Conservation (phyloP, 2,888 invertebrate genomes). For the Homarus gammarus region DNA sequence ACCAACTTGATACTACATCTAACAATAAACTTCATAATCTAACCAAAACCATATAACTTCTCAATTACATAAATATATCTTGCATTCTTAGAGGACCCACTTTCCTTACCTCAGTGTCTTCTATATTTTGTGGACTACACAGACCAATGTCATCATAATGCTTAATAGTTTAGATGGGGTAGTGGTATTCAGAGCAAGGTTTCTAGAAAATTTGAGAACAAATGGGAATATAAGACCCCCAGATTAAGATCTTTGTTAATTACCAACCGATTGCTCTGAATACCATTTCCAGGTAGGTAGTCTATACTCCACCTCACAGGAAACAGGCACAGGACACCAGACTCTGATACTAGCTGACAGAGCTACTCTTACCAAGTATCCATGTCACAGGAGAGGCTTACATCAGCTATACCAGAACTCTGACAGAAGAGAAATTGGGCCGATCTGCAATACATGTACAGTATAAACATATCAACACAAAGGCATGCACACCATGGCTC, state of each 20-base stretch:
- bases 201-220: slow-evolving; percentile 11
- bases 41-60: background rate
- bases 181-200: slow-evolving; percentile 13
- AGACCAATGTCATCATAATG: background rate
- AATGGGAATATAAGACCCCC: background rate
- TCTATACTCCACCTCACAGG: slow-evolving; percentile 30
- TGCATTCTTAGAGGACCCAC: background rate
- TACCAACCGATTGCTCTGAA: slow-evolving; percentile 22
- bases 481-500: slow-evolving; percentile 35
- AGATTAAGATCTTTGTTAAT: background rate
- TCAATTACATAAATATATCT: background rate
- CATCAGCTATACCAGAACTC: slow-evolving; percentile 6
- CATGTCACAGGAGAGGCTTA: background rate
- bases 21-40: background rate
- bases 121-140: background rate
- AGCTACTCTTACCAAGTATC: background rate
- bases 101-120: slow-evolving; percentile 5
- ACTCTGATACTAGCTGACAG: background rate
- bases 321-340: slow-evolving; percentile 54
- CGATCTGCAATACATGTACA: slow-evolving; percentile 13
- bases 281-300: slow-evolving; percentile 3
- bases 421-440: slow-evolving; percentile 2
- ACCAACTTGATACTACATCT: background rate
- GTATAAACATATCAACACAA: slow-evolving; percentile 24
- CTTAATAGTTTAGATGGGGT: background rate